These are phyloP conservation scores for Bombus soroeensis DNA, from an alignment of 1,140 invertebrate species.

Conservation along the genomic window DNA sequence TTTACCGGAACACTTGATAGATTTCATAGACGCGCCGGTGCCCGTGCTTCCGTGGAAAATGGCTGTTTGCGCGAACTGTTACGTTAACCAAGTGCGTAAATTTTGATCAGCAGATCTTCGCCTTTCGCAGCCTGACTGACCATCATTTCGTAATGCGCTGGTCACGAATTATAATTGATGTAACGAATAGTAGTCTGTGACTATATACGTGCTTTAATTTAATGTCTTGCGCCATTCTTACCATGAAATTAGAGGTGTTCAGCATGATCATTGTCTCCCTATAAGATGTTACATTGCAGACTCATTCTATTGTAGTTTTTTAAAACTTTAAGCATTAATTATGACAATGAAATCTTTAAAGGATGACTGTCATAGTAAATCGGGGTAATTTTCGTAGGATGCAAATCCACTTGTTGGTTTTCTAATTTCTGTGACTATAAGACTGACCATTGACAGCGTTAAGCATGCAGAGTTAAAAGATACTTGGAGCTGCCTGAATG, in stretches of 20 bases:
- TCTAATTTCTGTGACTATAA: background rate
- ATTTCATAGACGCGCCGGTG: conserved; percentile 18
- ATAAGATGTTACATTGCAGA: background rate
- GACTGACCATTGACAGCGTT: background rate
- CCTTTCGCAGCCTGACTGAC: background rate
- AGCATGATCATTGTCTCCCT: background rate
- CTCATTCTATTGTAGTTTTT: background rate
- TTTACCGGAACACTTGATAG: conserved; percentile 42
- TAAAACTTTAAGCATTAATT: background rate
- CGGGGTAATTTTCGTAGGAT: background rate
- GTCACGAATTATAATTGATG: background rate
- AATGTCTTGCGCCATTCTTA: background rate
- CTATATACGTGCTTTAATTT: background rate
- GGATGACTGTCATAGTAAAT: background rate
- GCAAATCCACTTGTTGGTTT: background rate
- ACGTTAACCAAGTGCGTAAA: conserved; percentile 9
- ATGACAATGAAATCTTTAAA: background rate
- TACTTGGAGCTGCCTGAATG: no score
- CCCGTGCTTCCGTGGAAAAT: conserved; percentile 34
- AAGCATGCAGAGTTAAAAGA: no score
- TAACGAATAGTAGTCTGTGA: background rate
- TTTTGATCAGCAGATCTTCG: conserved; percentile 9
- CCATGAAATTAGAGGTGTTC: background rate
- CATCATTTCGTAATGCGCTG: conserved; percentile 14
- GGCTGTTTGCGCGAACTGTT: background rate